phyloP scores from a whole-genome alignment of 1,140 invertebrate genomes.

The Drosophila sulfurigaster region DNA sequence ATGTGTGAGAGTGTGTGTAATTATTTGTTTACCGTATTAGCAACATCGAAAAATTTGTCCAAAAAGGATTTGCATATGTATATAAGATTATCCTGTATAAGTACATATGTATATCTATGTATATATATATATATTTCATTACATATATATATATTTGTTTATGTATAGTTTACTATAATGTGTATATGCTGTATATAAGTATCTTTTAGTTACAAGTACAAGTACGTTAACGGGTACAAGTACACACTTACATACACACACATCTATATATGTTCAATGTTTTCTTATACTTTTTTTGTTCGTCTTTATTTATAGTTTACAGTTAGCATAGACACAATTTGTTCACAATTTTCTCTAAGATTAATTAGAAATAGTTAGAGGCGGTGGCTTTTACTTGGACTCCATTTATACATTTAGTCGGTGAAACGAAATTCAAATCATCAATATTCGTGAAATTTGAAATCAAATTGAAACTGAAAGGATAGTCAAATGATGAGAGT shows the following conservation, averaged over 20 bases:
- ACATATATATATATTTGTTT: slow-evolving; percentile 46
- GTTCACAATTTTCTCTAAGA: slow-evolving; percentile 80
- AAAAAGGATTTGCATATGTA: slow-evolving; percentile 74
- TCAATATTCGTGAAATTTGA: slow-evolving; percentile 11
- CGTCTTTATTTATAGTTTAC: slow-evolving; percentile 45
- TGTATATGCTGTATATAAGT: slow-evolving; percentile 68
- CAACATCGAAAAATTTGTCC: slow-evolving; percentile 81
- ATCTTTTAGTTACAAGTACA: slow-evolving; percentile 46
- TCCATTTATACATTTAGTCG: slow-evolving; percentile 83
- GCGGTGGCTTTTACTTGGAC: slow-evolving; percentile 85
- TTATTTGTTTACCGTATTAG: slow-evolving; percentile 39
- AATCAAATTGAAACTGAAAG: background rate
- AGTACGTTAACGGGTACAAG: slow-evolving; percentile 3
- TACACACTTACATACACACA: slow-evolving; percentile 22
- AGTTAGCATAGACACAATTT: slow-evolving; percentile 77
- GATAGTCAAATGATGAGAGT: background rate
- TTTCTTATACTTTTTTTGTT: slow-evolving; percentile 6
- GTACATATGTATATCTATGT: slow-evolving; percentile 37
- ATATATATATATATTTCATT: slow-evolving; percentile 25
- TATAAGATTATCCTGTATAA: slow-evolving; percentile 49
- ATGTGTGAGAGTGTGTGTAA: slow-evolving; percentile 28
- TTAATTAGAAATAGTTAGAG: slow-evolving; percentile 74
- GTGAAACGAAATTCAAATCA: slow-evolving; percentile 47
- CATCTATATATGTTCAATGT: slow-evolving; percentile 43
- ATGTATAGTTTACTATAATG: slow-evolving; percentile 63